These are phyloP conservation scores for Antrozous pallidus DNA, from an alignment of 2,797 vertebrate species.

Conservation along the genomic window DNA sequence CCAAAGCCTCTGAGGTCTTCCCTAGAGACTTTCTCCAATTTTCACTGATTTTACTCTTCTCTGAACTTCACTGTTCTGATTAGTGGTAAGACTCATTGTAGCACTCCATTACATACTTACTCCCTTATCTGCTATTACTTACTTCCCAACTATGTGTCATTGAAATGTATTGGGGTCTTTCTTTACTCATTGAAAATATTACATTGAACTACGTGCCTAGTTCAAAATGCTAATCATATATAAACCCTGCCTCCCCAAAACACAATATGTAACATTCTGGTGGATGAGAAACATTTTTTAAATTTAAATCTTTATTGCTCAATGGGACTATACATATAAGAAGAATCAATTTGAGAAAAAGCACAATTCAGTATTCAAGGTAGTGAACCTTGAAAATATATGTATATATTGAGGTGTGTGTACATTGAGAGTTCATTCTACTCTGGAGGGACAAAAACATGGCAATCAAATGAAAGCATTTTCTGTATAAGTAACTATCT, in stretches of 20 bases:
- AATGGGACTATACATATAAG: neutral
- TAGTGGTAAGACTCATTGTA: neutral
- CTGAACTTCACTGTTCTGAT: neutral
- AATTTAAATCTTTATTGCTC: neutral
- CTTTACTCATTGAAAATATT: neutral
- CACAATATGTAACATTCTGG: neutral
- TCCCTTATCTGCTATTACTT: neutral
- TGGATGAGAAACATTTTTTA: neutral
- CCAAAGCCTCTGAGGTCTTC: neutral
- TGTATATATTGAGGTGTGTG: neutral
- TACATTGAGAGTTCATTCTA: neutral
- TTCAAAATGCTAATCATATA: neutral
- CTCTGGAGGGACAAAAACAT: neutral
- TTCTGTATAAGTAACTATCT: neutral
- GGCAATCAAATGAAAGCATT: conserved; percentile 7
- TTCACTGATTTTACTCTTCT: neutral
- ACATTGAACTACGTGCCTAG: neutral
- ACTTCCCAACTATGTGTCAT: neutral
- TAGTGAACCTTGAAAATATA: neutral
- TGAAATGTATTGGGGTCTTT: neutral
- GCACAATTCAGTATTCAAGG: neutral
- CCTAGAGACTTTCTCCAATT: neutral
- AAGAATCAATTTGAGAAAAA: neutral
- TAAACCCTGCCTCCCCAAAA: neutral
- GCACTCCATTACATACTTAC: neutral